These are phyloP conservation scores for Drosophila mulleri DNA, from an alignment of 2,888 invertebrate species.

Conservation along the genomic window DNA sequence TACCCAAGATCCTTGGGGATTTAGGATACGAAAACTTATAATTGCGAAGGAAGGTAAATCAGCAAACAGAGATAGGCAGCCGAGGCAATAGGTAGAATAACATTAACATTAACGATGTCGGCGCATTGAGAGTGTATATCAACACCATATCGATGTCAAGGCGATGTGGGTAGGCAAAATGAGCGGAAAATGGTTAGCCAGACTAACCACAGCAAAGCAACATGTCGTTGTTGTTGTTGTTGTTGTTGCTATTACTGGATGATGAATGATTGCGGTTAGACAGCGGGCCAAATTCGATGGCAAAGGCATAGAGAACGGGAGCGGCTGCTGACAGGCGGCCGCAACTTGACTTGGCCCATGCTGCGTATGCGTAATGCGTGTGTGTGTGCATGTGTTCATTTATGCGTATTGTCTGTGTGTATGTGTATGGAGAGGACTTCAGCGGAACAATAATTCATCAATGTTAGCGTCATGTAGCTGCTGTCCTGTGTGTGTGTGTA, in stretches of 20 bases:
- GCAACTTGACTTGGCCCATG: slow-evolving; percentile 46
- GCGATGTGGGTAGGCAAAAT: slow-evolving; percentile 40
- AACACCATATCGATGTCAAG: slow-evolving; percentile 71
- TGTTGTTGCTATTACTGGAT: slow-evolving; percentile 44
- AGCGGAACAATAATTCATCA: slow-evolving; percentile 71
- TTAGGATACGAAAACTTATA: slow-evolving; percentile 50
- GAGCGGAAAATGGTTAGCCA: slow-evolving; percentile 60
- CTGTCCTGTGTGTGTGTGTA: slow-evolving; percentile 22
- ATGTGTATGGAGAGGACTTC: slow-evolving; percentile 6
- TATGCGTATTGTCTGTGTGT: slow-evolving; percentile 26
- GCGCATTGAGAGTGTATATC: slow-evolving; percentile 61
- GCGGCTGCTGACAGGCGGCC: slow-evolving; percentile 60
- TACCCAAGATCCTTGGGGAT: slow-evolving; percentile 53
- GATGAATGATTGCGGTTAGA: slow-evolving; percentile 75
- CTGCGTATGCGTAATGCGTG: slow-evolving; percentile 68
- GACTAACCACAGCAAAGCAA: slow-evolving; percentile 39
- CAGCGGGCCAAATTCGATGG: slow-evolving; percentile 17
- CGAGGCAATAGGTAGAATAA: slow-evolving; percentile 38
- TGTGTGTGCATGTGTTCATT: slow-evolving; percentile 14
- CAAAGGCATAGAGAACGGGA: slow-evolving; percentile 22
- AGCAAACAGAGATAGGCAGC: background rate
- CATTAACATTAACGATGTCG: slow-evolving; percentile 61
- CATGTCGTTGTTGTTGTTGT: slow-evolving; percentile 52
- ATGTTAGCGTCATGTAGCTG: slow-evolving; percentile 63
- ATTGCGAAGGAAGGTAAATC: slow-evolving; percentile 36